Base-by-base conservation (phyloP, 2,888 invertebrate species). In the Caenorhabditis sinica region DNA sequence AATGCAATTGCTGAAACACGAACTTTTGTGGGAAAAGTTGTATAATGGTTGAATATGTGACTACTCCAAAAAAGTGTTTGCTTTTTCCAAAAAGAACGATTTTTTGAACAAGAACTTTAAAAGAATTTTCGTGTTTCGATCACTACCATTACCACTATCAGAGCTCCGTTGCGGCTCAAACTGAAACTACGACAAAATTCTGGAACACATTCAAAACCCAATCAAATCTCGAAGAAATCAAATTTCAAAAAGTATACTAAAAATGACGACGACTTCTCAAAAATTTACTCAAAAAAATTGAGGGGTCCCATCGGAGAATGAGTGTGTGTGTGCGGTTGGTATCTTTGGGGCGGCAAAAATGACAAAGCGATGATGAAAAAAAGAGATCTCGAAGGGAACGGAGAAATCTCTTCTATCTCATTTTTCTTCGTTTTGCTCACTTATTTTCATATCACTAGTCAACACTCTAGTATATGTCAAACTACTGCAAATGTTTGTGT, bases 391-490 rank as follows among this genome's bases (percentile, higher is more conserved):
- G 69, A 69, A 69, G 20, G 75, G 45, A 17, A 20, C 25, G 51
- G 15, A 28, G n/a, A 20, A n/a, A 65, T 53, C 51, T 53, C 25
- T 49, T 23, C 36, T 28, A 45, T 58, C 71, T 20, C 6, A 13
- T 43, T 20, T 15, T 53, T 33, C 13, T 51, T 53, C 13, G 2
- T n/a, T 30, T 63, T 43, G 25, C 25, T 49, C 49, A 49, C 65
- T 66, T 66, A 66, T 68, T 68, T 56, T 75, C 65, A 75, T 75
- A 75, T 75, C 75, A 75, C 75, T 75, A 40, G 53, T 63, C 51
- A 51, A 65, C 68, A 53, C 33, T 5, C 20, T 65, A 65, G 43
- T 9, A 9, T 6, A 9, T 49, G 23, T 40, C 36, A 43, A 40
- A 40, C 61, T 11, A 63, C 65, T 45, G 30, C 30, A 66, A 75